Evolutionary conservation across 30 jellyfish, hydroid and myxozoan species (phyloP).

Genomic region (Chironex yamaguchii): DNA sequence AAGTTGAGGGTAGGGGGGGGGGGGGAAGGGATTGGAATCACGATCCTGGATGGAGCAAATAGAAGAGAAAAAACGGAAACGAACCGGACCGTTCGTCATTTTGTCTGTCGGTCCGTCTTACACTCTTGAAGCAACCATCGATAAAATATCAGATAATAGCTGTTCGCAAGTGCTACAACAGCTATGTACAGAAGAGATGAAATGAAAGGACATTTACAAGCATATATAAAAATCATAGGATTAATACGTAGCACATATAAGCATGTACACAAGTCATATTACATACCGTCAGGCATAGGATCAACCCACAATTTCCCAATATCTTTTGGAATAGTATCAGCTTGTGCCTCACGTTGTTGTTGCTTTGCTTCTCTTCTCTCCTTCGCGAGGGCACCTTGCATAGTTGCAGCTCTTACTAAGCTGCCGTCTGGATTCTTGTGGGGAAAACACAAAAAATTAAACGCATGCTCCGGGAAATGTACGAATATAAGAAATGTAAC

Average conservation of each 20-base stretch:
- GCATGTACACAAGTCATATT: not conserved
- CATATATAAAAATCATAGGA: not conserved
- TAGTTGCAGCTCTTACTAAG: constrained; percentile 95
- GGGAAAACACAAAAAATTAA: too few species aligned
- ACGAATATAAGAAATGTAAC: too few species aligned
- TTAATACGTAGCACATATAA: not conserved
- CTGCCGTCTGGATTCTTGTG: constrained; percentile 98
- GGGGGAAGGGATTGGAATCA: too few species aligned
- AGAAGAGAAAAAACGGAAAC: too few species aligned
- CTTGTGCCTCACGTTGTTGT: constrained; percentile 94
- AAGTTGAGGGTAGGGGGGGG: too few species aligned
- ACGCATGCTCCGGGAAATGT: too few species aligned
- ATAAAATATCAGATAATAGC: too few species aligned
- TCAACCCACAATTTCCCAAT: constrained; percentile 97
- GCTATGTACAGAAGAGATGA: not conserved
- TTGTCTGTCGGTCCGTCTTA: too few species aligned
- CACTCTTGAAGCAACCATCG: too few species aligned
- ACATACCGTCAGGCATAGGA: constrained; percentile 96
- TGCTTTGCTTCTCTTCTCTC: constrained; percentile 97
- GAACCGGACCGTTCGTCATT: too few species aligned
- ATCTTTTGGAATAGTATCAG: constrained; percentile 94
- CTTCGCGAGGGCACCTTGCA: constrained; percentile 93
- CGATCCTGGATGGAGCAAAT: too few species aligned
- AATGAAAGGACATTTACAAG: not conserved
- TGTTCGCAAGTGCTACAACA: not conserved